Base-by-base conservation (phyloP, 2,797 vertebrate species). In the Sebastes itinus region DNA sequence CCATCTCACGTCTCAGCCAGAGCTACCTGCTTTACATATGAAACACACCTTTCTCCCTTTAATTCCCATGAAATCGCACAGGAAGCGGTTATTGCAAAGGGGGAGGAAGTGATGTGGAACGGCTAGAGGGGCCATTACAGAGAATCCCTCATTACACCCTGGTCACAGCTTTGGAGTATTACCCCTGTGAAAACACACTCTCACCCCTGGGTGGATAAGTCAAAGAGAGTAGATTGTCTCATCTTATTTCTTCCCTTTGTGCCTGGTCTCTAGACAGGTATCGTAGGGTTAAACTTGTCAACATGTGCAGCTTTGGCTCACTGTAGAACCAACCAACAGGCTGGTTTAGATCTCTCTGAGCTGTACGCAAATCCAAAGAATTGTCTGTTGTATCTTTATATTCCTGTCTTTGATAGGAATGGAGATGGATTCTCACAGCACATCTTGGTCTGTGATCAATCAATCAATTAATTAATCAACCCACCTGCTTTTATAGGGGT, bases 11-110 rank as follows among this genome's bases (percentile, higher is more conserved):
- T 87, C 85, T 83, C 72, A 49, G 80, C 72, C 28, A 84, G 84
- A 82, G 79, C 84, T 84, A 81, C 85, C 92, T 93, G 89, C 86
- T 94, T 93, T 94, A 88, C 94, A 94, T 94, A 93, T 92, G 91
- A 94, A 94, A 92, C 87, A 82, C 87, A 94, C 92, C 92, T 89
- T 91, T 92, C 87, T 91, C 83, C 72, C 81, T 91, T 91, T 91
- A 93, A 95, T 93, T 93, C 91, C 92, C 91, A 87, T 92, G 92
- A 94, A 94, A 94, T 93, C 85, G 11, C 59, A 25, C 86, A 91
- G 91, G 90, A 91, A 92, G 87, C 77, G 25, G 87, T 91, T 92
- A 89, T 87, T 87, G 88, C 85, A 82, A 76, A 49, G 62, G 68
- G 73, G 81, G 81, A 64, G 86, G 84, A 85, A 89, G 88, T 89